Evolutionary conservation across 1,140 invertebrate species (phyloP), one percentile per base, ranked within the genome.

Genomic region (Lamellibrachia luymesi): DNA sequence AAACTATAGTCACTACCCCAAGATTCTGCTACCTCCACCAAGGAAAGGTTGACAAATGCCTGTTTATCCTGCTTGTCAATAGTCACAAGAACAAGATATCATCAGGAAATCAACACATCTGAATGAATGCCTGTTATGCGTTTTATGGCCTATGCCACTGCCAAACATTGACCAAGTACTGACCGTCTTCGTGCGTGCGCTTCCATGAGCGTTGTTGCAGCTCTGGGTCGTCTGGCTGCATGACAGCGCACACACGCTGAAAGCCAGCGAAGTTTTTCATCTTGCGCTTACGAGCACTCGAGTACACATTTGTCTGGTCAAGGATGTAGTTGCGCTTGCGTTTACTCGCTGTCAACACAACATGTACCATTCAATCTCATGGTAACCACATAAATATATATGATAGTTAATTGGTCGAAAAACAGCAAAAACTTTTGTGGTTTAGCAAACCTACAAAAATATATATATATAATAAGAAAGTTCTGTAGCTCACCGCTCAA

Each of bases 271-370:
- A 94, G 91, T 93, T 90, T n/a, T 92, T 90, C 93, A 94, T 93
- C 91, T 94, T 94, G 38, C 93, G 92, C 22, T 92, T 91, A n/a
- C 93, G 50, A 13, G 93, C 93, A 6, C 92, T 92, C 49, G 93
- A 91, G 50, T 94, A 94, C 38, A 94, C 93, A 91, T 94, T 94
- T 38, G 93, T 94, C 91, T 99, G 98, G 97, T 99, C 98, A 94
- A 99, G 97, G 95, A 99, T 98, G 96, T 97, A 98, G 97, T 99
- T 99, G 94, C 98, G 97, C 94, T 97, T 97, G 93, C 98, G 97
- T 90, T 97, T 97, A 92, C 97, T 97, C 89, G 98, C 98, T 94
- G 98, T 17, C 64, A 80, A 80, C 64, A 80, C 97, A 80, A 90
- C 50, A 38, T 38, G 52, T 13, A 56, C 52, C 6, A 56, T 6